A percentile compares a stretch with the other conserved stretches of the same genome.
Evolutionary conservation across 2,888 invertebrate genomes (phyloP).

Genomic region (Cordylochernes scorpioides): DNA sequence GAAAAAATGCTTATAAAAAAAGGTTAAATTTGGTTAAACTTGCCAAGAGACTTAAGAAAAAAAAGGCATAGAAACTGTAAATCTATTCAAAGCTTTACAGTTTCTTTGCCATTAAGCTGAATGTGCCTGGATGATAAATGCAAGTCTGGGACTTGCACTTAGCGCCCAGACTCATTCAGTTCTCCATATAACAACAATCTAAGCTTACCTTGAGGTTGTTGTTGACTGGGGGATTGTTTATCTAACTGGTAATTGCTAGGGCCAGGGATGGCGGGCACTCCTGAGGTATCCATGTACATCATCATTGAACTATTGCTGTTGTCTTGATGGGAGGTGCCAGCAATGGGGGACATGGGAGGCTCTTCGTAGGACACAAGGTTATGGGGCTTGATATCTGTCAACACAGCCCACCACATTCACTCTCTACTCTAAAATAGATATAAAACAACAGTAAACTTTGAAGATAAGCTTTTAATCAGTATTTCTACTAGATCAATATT

Average conservation of each 20-base stretch:
- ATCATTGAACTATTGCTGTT: slow-evolving; percentile 8
- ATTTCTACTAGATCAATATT: background rate
- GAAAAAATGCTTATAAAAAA: no score
- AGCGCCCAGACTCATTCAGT: no score
- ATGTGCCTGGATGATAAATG: no score
- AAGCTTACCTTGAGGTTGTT: slow-evolving; percentile 11
- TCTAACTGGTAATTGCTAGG: slow-evolving; percentile 12
- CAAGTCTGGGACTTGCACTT: no score
- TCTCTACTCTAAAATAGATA: no score
- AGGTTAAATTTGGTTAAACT: no score
- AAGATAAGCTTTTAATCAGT: no score
- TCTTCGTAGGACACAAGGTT: slow-evolving; percentile 7
- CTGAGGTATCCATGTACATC: slow-evolving; percentile 12
- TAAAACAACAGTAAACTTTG: background rate
- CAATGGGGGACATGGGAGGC: slow-evolving; percentile 11
- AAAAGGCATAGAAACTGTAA: no score
- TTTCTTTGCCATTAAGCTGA: no score
- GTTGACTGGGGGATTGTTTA: slow-evolving; percentile 9
- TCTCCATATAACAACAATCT: no score
- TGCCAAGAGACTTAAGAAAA: no score
- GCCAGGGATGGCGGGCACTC: slow-evolving; percentile 10
- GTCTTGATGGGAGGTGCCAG: slow-evolving; percentile 10
- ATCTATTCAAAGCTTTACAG: no score
- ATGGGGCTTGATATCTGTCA: slow-evolving; percentile 1
- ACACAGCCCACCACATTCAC: background rate